Base-by-base conservation (phyloP, 2,797 vertebrate species). In the Hipposideros larvatus region DNA sequence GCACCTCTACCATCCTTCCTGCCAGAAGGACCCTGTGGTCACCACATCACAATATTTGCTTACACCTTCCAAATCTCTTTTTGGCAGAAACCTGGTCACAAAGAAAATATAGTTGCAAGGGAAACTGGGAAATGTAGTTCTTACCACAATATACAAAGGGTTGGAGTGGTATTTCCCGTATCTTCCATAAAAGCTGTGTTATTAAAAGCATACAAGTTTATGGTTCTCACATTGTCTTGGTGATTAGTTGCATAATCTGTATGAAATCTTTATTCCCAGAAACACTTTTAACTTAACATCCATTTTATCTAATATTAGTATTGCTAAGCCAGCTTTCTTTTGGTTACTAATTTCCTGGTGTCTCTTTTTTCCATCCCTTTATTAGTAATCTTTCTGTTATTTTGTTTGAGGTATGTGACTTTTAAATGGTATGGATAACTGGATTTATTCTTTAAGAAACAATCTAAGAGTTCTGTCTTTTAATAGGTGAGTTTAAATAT, bases 201-300 rank as follows among this genome's bases (percentile, higher is more conserved):
- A 48, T 66, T 82, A 70, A 43, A 28, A 46, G 65, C 37, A 43
- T 41, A 83, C 16, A 90, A 10, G 94, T 63, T 31, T 84, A 88
- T 75, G n/a, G 41, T 26, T 74, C 37, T 74, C 11, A 26, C 66
- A 87, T n/a, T 55, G 34, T 28, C 19, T 37, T 57, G 5, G 31
- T 55, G 31, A 84, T 28, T 61, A 87, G 34, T 93, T 93, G 83
- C 28, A 41, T 65, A 70, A 34, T 74, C 43, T 43, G 10, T 78
- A 48, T 74, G 46, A 93, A 71, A 84, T 24, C 24, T 95, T 91
- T 75, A 26, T 79, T 80, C 68, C 71, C 83, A 79, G 53, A 94
- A 92, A 90, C 46, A 53, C 37, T 77, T 96, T 79, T 41, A 95
- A 87, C n/a, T 84, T 88, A 80, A 85, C 26, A 43, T 68, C 31